Base-by-base conservation (phyloP, 2,113 vertebrate species). In the Tringa solitaria region DNA sequence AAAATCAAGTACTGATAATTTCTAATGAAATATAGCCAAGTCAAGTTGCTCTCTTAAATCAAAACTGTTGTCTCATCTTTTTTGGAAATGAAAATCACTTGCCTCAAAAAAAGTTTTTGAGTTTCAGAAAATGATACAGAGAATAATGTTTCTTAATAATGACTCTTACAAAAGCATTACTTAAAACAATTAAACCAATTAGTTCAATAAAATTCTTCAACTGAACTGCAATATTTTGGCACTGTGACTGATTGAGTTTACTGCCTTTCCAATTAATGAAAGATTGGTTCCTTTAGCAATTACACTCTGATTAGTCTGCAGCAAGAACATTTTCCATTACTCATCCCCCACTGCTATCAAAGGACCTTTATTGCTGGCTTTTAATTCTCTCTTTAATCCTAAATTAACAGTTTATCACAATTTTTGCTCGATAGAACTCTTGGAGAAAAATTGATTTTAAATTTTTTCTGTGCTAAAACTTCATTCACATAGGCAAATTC, bases 261-360 rank as follows among this genome's bases (percentile, higher is more conserved):
- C 67, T 95, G 77, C 64, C 43, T 97, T 97, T 95, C 85, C 92
- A 97, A 84, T 91, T 87, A 96, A 93, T 70, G 74, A 77, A 81
- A 91, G 70, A 89, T 53, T 60, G 63, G 65, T 79, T 77, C 77
- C 60, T 94, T 82, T 54, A 93, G 93, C 82, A 94, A 89, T 81
- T 92, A 54, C 16, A 16, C 30, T 93, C 61, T 93, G 72, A 95
- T 94, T 95, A 95, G 84, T 89, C 94, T 12, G 0, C 91, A 87
- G 81, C 87, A 91, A 95, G 93, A 94, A 85, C n/a, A 84, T 89
- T 96, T 95, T 84, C 70, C 46, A 83, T 87, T 85, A 80, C 41
- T 96, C 74, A 94, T 87, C 33, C 50, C 91, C 87, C 75, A 91
- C 81, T 93, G 94, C 51, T 93, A 59, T 85, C 77, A 92, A 95